A percentile compares a stretch with the other conserved stretches of the same genome.
phyloP scores from a whole-genome alignment of 1,140 invertebrate species.

The Laupala kohalensis region DNA sequence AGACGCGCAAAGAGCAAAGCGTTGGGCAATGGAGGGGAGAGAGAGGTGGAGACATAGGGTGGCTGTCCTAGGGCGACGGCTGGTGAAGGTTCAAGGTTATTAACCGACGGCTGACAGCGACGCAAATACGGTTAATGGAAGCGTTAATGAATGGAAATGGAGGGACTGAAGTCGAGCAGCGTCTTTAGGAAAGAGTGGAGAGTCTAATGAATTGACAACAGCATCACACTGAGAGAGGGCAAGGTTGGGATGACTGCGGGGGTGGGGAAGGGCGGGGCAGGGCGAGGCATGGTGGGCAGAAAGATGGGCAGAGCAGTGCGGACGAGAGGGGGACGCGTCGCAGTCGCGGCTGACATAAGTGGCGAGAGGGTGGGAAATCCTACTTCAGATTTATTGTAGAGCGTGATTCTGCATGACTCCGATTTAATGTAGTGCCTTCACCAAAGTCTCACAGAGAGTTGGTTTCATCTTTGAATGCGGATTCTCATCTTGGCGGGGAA shows the following conservation, averaged over 20 bases:
- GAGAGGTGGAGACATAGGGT: not conserved
- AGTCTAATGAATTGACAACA: not conserved
- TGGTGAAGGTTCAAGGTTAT: not conserved
- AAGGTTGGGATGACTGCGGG: too few relatives aligned
- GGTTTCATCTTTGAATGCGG: too few relatives aligned
- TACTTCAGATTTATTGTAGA: too few relatives aligned
- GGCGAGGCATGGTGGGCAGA: too few relatives aligned
- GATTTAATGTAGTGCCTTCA: too few relatives aligned
- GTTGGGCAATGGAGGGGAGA: too few relatives aligned
- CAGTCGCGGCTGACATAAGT: not conserved
- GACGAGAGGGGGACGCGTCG: not conserved
- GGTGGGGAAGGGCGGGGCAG: too few relatives aligned
- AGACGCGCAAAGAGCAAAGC: not conserved
- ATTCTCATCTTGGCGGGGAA: too few relatives aligned
- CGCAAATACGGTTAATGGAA: not conserved
- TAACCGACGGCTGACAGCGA: not conserved
- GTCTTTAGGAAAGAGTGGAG: not conserved
- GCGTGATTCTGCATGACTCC: too few relatives aligned
- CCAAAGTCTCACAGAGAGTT: too few relatives aligned
- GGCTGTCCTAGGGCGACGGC: not conserved
- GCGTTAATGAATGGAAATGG: not conserved
- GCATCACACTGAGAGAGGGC: not conserved
- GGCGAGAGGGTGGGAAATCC: not conserved
- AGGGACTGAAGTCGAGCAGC: not conserved
- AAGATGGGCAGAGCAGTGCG: too few relatives aligned